Conservation (phyloP, 2,888 invertebrate genomes). For the Drosophila prostipennis region DNA sequence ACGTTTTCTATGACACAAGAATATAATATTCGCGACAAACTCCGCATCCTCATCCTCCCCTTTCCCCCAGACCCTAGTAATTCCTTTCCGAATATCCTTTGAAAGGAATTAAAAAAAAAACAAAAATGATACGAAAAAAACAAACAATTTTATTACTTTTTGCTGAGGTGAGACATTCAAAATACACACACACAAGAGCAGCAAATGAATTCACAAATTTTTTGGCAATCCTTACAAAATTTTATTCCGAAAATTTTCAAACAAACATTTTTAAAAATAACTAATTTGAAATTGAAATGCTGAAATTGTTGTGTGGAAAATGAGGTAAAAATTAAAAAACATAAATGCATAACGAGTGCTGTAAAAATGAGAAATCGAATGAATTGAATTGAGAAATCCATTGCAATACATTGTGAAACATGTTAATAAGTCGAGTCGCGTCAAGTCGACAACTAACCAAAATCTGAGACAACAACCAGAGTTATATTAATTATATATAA, state of each 20-base stretch:
- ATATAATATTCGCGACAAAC: conserved; percentile 64
- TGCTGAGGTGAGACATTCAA: conserved; percentile 85
- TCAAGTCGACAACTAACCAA: conserved; percentile 43
- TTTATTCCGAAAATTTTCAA: conserved; percentile 29
- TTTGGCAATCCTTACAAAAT: conserved; percentile 45
- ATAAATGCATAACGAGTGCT: conserved; percentile 68
- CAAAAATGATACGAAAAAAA: conserved; percentile 24
- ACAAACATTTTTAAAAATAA: conserved; percentile 36
- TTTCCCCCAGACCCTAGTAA: conserved; percentile 23
- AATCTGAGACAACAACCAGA: conserved; percentile 48
- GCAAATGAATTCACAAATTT: conserved; percentile 59
- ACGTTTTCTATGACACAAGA: conserved; percentile 64
- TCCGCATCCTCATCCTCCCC: conserved; percentile 25
- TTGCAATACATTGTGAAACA: conserved; percentile 85
- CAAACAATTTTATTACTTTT: conserved; percentile 61
- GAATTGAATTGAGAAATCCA: conserved; percentile 79
- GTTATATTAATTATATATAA: conserved; percentile 38
- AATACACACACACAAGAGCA: conserved; percentile 83
- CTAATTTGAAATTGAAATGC: conserved; percentile 62
- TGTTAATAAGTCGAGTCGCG: conserved; percentile 77
- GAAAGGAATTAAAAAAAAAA: conserved; percentile 21
- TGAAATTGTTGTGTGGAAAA: conserved; percentile 84
- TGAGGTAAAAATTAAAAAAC: conserved; percentile 82
- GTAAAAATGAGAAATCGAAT: conserved; percentile 52
- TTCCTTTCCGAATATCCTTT: conserved; percentile 23